Conservation (phyloP, 2,888 invertebrate genomes). For the Oxytorus armatus region DNA sequence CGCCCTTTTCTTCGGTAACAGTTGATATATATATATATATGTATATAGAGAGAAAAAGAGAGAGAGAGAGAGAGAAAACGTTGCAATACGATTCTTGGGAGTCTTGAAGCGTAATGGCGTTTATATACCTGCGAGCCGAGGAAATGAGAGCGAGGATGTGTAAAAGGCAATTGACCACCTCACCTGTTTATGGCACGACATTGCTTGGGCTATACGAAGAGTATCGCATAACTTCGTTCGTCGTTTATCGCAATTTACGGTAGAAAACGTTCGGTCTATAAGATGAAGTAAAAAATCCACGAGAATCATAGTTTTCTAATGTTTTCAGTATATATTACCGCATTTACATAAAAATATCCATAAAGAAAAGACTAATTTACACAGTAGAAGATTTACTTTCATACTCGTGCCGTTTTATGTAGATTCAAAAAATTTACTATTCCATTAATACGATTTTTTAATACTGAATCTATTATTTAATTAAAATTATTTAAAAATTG, state of each 20-base stretch:
- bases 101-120: slow-evolving; percentile 76
- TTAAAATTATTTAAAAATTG: too few species aligned
- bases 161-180: slow-evolving; percentile 82
- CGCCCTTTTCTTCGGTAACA: background rate
- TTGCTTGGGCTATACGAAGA: slow-evolving; percentile 56
- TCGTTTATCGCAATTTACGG: slow-evolving; percentile 50
- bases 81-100: slow-evolving; percentile 76
- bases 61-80: too few species aligned
- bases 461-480: too few species aligned
- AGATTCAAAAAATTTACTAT: too few species aligned
- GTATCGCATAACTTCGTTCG: slow-evolving; percentile 61
- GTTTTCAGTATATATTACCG: slow-evolving; percentile 9
- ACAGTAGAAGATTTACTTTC: too few species aligned
- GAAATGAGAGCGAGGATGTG: slow-evolving; percentile 82
- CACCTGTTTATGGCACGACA: slow-evolving; percentile 80
- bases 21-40: slow-evolving; percentile 9
- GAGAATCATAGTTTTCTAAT: slow-evolving; percentile 11
- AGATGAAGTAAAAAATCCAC: slow-evolving; percentile 10
- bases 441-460: too few species aligned
- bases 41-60: too few species aligned
- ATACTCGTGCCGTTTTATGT: too few species aligned
- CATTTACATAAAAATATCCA: too few species aligned
- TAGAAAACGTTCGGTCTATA: slow-evolving; percentile 23
- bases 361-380: too few species aligned
- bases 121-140: slow-evolving; percentile 66